phyloP scores from a whole-genome alignment of 2,888 invertebrate species.

The Metopia argyrocephala region DNA sequence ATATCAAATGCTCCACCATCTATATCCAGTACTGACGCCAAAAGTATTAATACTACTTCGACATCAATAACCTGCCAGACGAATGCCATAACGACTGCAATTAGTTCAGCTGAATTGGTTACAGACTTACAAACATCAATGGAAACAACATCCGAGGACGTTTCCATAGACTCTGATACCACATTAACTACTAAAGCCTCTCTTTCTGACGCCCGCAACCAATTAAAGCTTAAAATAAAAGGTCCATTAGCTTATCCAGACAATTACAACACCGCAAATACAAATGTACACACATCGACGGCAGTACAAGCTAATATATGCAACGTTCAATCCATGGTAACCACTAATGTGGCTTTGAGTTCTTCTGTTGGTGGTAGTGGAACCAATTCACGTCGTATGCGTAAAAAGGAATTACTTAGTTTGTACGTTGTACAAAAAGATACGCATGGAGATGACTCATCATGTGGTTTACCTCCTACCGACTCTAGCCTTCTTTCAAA shows the following conservation, averaged over 20 bases:
- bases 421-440: slow-evolving; percentile 90
- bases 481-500: slow-evolving; percentile 74
- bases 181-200: slow-evolving; percentile 84
- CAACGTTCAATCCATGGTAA: slow-evolving; percentile 70
- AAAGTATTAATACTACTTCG: slow-evolving; percentile 8
- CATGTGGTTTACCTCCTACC: slow-evolving; percentile 79
- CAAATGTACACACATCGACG: slow-evolving; percentile 64
- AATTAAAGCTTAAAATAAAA: slow-evolving; percentile 93
- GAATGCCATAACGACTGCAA: slow-evolving; percentile 46
- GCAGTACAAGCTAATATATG: slow-evolving; percentile 67
- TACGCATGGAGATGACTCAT: slow-evolving; percentile 89
- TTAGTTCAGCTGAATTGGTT: slow-evolving; percentile 69
- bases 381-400: slow-evolving; percentile 89
- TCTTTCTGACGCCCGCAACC: slow-evolving; percentile 89
- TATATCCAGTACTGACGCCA: slow-evolving; percentile 26
- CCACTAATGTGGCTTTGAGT: slow-evolving; percentile 69
- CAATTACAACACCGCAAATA: slow-evolving; percentile 81
- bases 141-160: slow-evolving; percentile 78
- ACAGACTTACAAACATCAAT: slow-evolving; percentile 75
- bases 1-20: slow-evolving; percentile 38
- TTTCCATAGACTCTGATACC: slow-evolving; percentile 79
- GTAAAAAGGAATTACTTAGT: slow-evolving; percentile 91
- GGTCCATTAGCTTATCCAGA: slow-evolving; percentile 89
- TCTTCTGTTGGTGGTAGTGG: slow-evolving; percentile 77
- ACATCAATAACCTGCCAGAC: slow-evolving; percentile 34